A percentile compares a stretch with the other conserved stretches of the same genome.
phyloP scores from a whole-genome alignment of 2,113 vertebrate genomes.

The Oryctolagus cuniculus region mOryCun1.1 NC_091436.1:72210501-72211000 shows the following conservation, averaged over 20 bases:
- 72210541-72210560: neutral
- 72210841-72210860: neutral
- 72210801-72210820: neutral
- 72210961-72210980: neutral
- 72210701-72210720: neutral
- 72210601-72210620: conserved; percentile 38
- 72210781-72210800: conserved; percentile 20
- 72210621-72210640: neutral
- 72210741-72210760: neutral
- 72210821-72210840: conserved; percentile 13
- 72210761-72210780: neutral
- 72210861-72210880: neutral
- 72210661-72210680: conserved; percentile 17
- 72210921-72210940: neutral
- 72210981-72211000: neutral
- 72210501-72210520: neutral
- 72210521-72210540: neutral
- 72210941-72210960: neutral
- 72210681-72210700: conserved; percentile 26
- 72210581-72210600: neutral
- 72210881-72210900: neutral
- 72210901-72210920: neutral
- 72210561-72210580: neutral
- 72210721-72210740: neutral
- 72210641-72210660: neutral